Evolutionary conservation across 2,888 invertebrate species (phyloP).

Genomic region (Cantharis flavilabris): DNA sequence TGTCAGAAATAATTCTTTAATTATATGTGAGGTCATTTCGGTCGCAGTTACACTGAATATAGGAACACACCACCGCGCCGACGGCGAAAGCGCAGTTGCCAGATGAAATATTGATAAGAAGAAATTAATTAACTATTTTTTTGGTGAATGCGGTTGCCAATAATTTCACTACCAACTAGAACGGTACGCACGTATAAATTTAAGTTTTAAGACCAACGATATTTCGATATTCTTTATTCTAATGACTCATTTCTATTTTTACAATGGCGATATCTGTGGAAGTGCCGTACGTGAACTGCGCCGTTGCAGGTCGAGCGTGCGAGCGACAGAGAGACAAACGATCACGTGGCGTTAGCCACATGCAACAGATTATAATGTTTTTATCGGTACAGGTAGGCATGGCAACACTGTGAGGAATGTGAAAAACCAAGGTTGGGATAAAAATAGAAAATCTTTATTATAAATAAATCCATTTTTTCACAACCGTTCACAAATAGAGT

Average conservation of each 20-base stretch:
- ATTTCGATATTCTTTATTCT: constrained; percentile 22
- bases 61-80: constrained; percentile 38
- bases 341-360: constrained; percentile 39
- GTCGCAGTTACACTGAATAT: constrained; percentile 45
- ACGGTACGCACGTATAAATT: constrained; percentile 8
- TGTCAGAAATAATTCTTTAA: constrained; percentile 51
- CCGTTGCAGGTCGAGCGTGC: constrained; percentile 8
- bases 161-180: constrained; percentile 3
- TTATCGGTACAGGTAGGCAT: constrained; percentile 43
- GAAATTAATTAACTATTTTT: constrained; percentile 4
- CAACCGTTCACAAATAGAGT: constrained; percentile 47
- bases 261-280: constrained; percentile 11
- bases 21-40: constrained; percentile 55
- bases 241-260: constrained; percentile 33
- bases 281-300: constrained; percentile 23
- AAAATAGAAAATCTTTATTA: constrained; percentile 56
- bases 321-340: constrained; percentile 20
- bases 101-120: constrained; percentile 34
- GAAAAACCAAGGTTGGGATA: constrained; percentile 54
- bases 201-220: constrained; percentile 24
- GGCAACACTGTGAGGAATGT: constrained; percentile 52
- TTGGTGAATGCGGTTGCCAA: neutral
- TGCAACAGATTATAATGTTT: constrained; percentile 49
- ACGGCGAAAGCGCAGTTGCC: constrained; percentile 48
- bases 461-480: constrained; percentile 54